Evolutionary conservation across 2,797 vertebrate genomes (phyloP), one percentile per base, ranked within the genome.

Genomic region (Brachymystax lenok): DNA sequence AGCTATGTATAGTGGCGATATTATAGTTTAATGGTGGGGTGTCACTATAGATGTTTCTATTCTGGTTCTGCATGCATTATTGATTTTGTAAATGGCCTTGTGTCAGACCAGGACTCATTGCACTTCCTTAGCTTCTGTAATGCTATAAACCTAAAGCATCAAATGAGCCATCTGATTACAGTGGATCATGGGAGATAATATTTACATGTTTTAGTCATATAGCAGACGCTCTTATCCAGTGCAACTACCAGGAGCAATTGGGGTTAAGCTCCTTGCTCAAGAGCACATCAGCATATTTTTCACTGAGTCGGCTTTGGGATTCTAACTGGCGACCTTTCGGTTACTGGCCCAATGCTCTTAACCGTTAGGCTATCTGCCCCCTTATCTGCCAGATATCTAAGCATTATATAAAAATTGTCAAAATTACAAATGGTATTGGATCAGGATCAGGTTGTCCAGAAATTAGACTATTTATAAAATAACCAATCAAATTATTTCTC

Each of bases 351-450:
- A 46, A 46, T 10, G 40, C 40, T 46, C 40, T 46, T 46, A 46
- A 46, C 40, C 10, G 40, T 2, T 46, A 46, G 10, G 3, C 40
- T 46, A 46, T 10, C 40, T 46, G 40, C 40, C 10, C 40, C 40
- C 10, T 2, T 46, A 46, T 46, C 40, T 46, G 40, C 2, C 40
- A 46, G 77, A 90, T 86, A 84, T 87, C 75, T 83, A 75, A 84
- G 52, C 56, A 71, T 80, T 72, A 86, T 74, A 80, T 19, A 69
- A 86, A 82, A 87, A 82, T 73, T 94, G 94, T 93, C 93, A 94
- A 91, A 80, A 79, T 88, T 80, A 81, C 85, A 89, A 64, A 63
- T 73, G 17, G 86, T 69, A 81, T 78, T 87, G 87, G 80, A 82
- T 83, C 10, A 46, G 10, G 40, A 46, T 46, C 10, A 12, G 40